Base-by-base conservation (phyloP, 2,797 vertebrate genomes). In the Lateolabrax maculatus region DNA sequence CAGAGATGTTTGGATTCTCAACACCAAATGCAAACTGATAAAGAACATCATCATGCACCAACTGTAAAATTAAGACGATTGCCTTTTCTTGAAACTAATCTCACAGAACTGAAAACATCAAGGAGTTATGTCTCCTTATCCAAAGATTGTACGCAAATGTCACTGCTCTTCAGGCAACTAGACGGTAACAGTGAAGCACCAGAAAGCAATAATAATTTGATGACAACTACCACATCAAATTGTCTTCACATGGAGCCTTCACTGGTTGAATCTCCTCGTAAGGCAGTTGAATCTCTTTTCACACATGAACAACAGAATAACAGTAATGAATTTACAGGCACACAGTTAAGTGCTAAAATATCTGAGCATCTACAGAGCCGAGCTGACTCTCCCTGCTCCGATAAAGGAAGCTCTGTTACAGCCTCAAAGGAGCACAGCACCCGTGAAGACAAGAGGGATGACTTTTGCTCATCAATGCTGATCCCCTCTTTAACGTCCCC, bases 51-150 rank as follows among this genome's bases (percentile, higher is more conserved):
- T 31, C 3, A 36, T 3, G 25, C 13, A 61, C 48, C 87, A 34
- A 29, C 39, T 52, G 74, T 91, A 52, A 84, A 75, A 70, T 52
- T 91, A 49, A 70, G 36, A 69, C 69, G 67, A 52, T 11, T 88
- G 23, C 53, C 82, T 55, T 80, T 86, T 81, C 66, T 75, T 29
- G 76, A 92, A 65, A 75, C 3, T 3, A 25, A 75, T 29, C 31
- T 31, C 5, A 63, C 18, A 8, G 44, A 87, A 36, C 49, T 82
- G 57, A 64, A 68, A 75, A 69, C 7, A 29, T 67, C 74, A 18
- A 23, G 1, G 2, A 51, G 8, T 70, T 78, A 25, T 44, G 57
- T 73, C 5, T 23, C 19, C 65, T 36, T 80, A 21, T 60, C 53
- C n/a, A 66, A 70, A 69, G 71, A 73, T 9, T 68, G n/a, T 36